phyloP scores from a whole-genome alignment of 2,888 invertebrate species.

The Acrobasis consociella region DNA sequence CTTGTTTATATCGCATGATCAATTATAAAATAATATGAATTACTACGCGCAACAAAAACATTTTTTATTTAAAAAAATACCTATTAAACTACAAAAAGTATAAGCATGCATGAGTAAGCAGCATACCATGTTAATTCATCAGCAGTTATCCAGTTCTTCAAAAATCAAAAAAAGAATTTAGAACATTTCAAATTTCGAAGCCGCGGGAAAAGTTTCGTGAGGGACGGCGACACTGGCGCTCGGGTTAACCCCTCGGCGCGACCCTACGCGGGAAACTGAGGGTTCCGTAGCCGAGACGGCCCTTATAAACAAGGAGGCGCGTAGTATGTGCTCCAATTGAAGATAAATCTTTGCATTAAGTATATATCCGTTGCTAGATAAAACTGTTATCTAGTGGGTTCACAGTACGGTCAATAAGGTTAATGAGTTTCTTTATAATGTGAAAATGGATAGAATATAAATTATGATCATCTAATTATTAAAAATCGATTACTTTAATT shows the following conservation, averaged over 20 bases:
- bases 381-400: too few species aligned
- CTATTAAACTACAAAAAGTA: too few species aligned
- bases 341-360: conserved; percentile 23
- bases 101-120: background rate
- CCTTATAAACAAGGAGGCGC: conserved; percentile 55
- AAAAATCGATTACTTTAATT: too few species aligned
- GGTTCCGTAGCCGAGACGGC: conserved; percentile 44
- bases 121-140: conserved; percentile 31
- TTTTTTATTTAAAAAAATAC: too few species aligned
- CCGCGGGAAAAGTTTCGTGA: conserved; percentile 32
- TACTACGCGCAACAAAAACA: too few species aligned
- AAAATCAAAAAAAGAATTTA: conserved; percentile 21
- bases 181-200: conserved; percentile 11
- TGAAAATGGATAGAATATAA: too few species aligned
- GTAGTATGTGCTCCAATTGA: conserved; percentile 30
- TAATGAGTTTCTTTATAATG: too few species aligned
- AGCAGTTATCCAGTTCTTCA: conserved; percentile 31
- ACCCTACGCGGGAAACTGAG: conserved; percentile 64
- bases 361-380: background rate
- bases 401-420: too few species aligned
- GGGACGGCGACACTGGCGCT: conserved; percentile 32
- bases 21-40: too few species aligned
- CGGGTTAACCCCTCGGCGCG: conserved; percentile 40
- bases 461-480: too few species aligned
- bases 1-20: too few species aligned